phyloP scores from a whole-genome alignment of 2,113 vertebrate genomes.

The Paracyprichromis sp. region DNA sequence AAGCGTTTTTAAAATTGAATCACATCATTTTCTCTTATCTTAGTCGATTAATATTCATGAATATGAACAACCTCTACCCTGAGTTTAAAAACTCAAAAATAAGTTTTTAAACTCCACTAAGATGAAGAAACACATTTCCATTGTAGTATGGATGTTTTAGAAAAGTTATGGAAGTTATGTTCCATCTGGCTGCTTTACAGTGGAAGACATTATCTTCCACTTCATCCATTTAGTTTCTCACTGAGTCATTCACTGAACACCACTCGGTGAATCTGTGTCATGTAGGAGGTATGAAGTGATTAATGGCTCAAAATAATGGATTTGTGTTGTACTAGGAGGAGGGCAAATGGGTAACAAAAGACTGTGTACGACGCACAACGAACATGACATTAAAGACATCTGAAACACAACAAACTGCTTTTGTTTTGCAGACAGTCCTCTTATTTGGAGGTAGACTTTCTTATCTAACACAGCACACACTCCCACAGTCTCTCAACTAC shows the following conservation, averaged over 20 bases:
- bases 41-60: not conserved
- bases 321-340: not conserved
- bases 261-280: slow-evolving; percentile 12
- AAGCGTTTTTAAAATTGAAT: not conserved
- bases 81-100: not conserved
- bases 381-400: not conserved
- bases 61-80: not conserved
- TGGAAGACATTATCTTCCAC: slow-evolving; percentile 5
- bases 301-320: slow-evolving; percentile 25
- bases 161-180: slow-evolving; percentile 3
- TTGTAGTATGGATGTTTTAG: not conserved
- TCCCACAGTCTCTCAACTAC: not conserved
- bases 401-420: not conserved
- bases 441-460: not conserved
- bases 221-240: slow-evolving; percentile 26
- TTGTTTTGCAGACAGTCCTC: not conserved
- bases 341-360: not conserved
- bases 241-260: slow-evolving; percentile 24
- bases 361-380: not conserved
- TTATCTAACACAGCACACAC: not conserved
- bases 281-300: slow-evolving; percentile 43
- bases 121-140: not conserved
- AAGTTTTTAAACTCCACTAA: not conserved
- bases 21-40: not conserved
- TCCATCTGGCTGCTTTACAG: slow-evolving; percentile 31